Evolutionary conservation across 2,888 invertebrate species (phyloP).

Genomic region (Leucoma salicis): DNA sequence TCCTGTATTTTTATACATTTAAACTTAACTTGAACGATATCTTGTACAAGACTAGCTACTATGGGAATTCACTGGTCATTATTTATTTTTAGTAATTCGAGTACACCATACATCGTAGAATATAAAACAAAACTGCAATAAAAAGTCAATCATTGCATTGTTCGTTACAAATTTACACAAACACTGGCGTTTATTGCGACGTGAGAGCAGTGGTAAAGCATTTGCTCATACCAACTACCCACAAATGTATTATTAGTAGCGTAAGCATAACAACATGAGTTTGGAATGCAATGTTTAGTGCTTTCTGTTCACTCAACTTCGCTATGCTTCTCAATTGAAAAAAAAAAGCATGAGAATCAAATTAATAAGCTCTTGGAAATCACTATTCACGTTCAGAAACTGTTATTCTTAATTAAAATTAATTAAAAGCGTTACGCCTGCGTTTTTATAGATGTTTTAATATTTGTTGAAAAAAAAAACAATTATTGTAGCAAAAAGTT

Average conservation of each 20-base stretch:
- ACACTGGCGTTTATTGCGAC: conserved; percentile 19
- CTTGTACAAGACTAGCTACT: too few species aligned
- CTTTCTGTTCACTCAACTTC: conserved; percentile 30
- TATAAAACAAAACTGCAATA: conserved; percentile 37
- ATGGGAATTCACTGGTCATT: too few species aligned
- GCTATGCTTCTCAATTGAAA: conserved; percentile 25
- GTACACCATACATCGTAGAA: too few species aligned
- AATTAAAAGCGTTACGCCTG: conserved; percentile 58
- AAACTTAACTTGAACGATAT: too few species aligned
- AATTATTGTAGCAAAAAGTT: too few species aligned
- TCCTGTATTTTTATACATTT: too few species aligned
- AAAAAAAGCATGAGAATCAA: conserved; percentile 37
- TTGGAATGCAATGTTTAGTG: conserved; percentile 53
- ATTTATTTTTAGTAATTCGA: too few species aligned
- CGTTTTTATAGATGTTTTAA: conserved; percentile 47
- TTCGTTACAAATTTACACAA: conserved; percentile 40
- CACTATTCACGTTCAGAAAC: background rate
- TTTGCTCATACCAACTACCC: conserved; percentile 34
- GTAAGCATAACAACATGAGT: conserved; percentile 56
- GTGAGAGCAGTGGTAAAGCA: conserved; percentile 23
- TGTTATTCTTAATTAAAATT: conserved; percentile 29
- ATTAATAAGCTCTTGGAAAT: conserved; percentile 49
- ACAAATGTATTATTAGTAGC: conserved; percentile 62
- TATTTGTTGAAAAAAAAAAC: background rate
- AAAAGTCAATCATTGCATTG: conserved; percentile 66